Evolutionary conservation across 2,797 vertebrate species (phyloP), one percentile per base, ranked within the genome.

Genomic region (Coranthus polyacanthus): DNA sequence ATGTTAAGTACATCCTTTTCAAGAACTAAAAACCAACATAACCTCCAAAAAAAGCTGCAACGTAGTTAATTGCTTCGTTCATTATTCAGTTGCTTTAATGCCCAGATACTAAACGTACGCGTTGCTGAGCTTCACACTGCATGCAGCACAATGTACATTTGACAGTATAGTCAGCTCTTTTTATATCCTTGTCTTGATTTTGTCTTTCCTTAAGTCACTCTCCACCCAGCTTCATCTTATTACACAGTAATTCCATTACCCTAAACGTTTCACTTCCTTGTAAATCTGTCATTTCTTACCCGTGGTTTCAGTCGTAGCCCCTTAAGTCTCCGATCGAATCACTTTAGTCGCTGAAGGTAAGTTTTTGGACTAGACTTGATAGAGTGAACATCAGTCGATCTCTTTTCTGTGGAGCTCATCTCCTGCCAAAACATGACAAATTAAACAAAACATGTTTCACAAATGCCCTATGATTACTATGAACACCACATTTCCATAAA

Each of bases 121-220:
- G 47, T 62, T 67, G n/a, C n/a, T n/a, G n/a, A 72, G 34, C 29
- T 24, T 72, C 20, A 46, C 17, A 12, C 2, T 68, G 82, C 81
- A 88, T 82, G 78, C 47, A 17, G 55, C 15, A 21, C 16, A 53
- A 10, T 41, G 8, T 58, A 41, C 12, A 6, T 41, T 15, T 61
- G 12, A 9, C 42, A 52, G 12, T 63, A 2, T 7, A 29, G 41
- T 26, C 13, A 57, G 15, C 10, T 4, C 13, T 51, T 49, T 9
- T 42, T 11, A 6, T 53, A 18, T 39, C 18, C 44, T 56, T 56
- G 36, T 24, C 57, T 74, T 70, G 21, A 9, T 38, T 67, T 60
- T 66, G 24, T 60, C 34, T 22, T 17, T 55, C 24, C 20, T 63
- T 66, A 29, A 51, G 4, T 18, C 37, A 16, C 18, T 17, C 9